A percentile compares a stretch with the other conserved stretches of the same genome.
These are phyloP conservation scores for Raja brachyura DNA, from an alignment of 2,113 vertebrate genomes.

Conservation along the genomic window DNA sequence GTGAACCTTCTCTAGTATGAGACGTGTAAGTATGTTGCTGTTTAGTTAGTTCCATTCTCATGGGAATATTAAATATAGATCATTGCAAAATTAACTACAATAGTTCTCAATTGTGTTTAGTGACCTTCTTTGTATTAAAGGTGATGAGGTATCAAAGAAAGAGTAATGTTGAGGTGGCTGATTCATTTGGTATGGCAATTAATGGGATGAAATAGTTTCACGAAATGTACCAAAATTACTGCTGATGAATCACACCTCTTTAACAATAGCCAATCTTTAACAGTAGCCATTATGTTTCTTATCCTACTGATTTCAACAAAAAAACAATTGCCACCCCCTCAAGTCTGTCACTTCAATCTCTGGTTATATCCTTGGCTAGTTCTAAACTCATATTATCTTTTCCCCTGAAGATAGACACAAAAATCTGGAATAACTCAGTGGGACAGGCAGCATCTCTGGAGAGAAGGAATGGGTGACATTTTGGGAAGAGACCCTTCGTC, in stretches of 20 bases:
- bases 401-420: too few relatives aligned
- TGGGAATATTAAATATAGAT: background rate
- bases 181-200: too few relatives aligned
- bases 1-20: background rate
- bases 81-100: background rate
- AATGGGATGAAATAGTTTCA: background rate
- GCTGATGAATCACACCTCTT: background rate
- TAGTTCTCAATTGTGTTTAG: background rate
- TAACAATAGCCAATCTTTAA: background rate
- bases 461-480: too few relatives aligned
- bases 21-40: background rate
- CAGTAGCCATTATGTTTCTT: background rate
- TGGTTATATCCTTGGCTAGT: too few relatives aligned
- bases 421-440: too few relatives aligned
- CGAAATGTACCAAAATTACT: background rate
- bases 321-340: background rate
- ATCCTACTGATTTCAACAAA: background rate
- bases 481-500: too few relatives aligned
- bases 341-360: too few relatives aligned
- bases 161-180: background rate
- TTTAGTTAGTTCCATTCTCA: background rate
- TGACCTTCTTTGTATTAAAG: background rate
- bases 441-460: too few relatives aligned
- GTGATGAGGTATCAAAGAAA: too few relatives aligned
- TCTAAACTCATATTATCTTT: too few relatives aligned